These are phyloP conservation scores for Tiliacea aurago DNA, from an alignment of 2,888 invertebrate genomes.

Conservation along the genomic window DNA sequence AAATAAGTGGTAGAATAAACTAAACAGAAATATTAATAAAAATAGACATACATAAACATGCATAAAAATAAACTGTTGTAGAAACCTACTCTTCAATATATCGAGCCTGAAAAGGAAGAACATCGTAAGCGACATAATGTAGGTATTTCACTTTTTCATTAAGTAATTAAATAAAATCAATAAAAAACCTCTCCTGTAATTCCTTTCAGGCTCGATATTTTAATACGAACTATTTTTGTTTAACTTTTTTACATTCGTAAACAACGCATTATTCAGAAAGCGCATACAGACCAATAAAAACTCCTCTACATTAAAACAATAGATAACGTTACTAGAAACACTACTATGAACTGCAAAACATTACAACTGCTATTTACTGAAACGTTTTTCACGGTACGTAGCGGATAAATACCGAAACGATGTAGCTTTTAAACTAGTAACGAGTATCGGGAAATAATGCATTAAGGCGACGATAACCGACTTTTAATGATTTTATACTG, in stretches of 20 bases:
- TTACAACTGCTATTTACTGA: background rate
- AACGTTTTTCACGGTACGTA: slow-evolving; percentile 4
- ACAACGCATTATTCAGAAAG: background rate
- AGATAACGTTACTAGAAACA: slow-evolving; percentile 2
- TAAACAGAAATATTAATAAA: too few species aligned
- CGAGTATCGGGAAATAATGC: background rate
- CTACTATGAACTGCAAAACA: background rate
- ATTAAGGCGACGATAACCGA: background rate
- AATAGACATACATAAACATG: too few species aligned
- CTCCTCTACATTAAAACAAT: background rate
- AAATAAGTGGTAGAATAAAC: too few species aligned
- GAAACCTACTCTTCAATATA: background rate
- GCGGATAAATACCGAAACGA: slow-evolving; percentile 2
- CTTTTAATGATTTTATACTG: too few species aligned
- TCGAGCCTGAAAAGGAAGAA: too few species aligned
- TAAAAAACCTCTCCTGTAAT: too few species aligned
- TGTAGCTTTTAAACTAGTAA: slow-evolving; percentile 20
- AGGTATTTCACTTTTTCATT: too few species aligned
- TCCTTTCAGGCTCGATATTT: too few species aligned
- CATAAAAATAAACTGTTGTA: background rate
- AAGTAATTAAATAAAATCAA: too few species aligned
- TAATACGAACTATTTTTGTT: background rate
- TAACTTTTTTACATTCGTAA: background rate
- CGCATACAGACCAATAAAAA: background rate
- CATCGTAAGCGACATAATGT: too few species aligned